Percentiles rank a stretch among this genome's conserved stretches.
phyloP scores from a whole-genome alignment of 2,888 invertebrate species.

The Epistrophella euchroma region DNA sequence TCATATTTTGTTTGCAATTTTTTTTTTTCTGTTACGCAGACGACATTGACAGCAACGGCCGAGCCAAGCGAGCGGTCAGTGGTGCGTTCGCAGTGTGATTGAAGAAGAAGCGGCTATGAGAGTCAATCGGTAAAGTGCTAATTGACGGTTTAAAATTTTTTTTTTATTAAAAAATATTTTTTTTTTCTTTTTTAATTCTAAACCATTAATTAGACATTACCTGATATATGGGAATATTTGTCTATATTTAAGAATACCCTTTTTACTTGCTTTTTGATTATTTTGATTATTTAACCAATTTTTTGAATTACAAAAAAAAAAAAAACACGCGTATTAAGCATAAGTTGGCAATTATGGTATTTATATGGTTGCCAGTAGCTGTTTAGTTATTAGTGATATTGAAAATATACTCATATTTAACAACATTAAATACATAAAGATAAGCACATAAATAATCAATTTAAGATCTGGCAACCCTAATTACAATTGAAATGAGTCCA shows the following conservation, averaged over 20 bases:
- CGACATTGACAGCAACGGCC: constrained; percentile 76
- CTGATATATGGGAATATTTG: constrained; percentile 45
- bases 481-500: neutral
- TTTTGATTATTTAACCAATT: constrained; percentile 19
- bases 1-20: constrained; percentile 6
- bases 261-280: constrained; percentile 49
- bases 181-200: constrained; percentile 44
- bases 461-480: neutral
- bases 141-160: constrained; percentile 70
- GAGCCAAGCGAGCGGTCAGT: constrained; percentile 76
- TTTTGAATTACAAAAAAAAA: constrained; percentile 8
- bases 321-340: neutral
- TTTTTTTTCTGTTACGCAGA: constrained; percentile 63
- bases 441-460: neutral
- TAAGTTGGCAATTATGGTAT: neutral
- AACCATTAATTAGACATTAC: constrained; percentile 72
- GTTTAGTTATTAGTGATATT: neutral
- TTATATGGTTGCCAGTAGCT: constrained; percentile 2
- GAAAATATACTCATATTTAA: neutral
- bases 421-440: neutral
- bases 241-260: constrained; percentile 35
- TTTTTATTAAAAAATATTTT: constrained; percentile 16
- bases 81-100: constrained; percentile 76
- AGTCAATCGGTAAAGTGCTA: constrained; percentile 70
- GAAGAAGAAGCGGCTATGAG: constrained; percentile 76